A percentile compares a stretch with the other conserved stretches of the same genome.
Evolutionary conservation across 1,140 invertebrate species (phyloP).

Genomic region (Hyphantria cunea): DNA sequence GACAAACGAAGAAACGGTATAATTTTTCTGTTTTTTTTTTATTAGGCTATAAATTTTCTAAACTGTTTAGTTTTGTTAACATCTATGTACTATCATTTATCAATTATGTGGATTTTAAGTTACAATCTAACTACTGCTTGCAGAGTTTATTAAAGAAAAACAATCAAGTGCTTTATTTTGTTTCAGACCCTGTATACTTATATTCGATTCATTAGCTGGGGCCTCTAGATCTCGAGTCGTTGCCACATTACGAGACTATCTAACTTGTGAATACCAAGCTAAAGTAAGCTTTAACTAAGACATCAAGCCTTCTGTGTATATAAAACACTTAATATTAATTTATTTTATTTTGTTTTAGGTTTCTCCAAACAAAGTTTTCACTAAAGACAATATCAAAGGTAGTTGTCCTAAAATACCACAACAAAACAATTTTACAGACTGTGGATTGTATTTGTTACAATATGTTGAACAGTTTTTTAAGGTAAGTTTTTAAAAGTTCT

Average conservation of each 20-base stretch:
- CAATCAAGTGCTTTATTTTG: background rate
- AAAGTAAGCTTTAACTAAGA: constrained; percentile 81
- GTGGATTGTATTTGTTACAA: constrained; percentile 96
- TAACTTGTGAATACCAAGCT: constrained; percentile 93
- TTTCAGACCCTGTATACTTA: constrained; percentile 93
- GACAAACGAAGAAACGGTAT: no score
- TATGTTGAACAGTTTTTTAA: constrained; percentile 98
- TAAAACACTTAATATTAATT: background rate
- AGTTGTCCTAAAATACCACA: constrained; percentile 95
- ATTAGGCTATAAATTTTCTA: no score
- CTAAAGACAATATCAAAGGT: constrained; percentile 91
- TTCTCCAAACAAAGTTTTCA: constrained; percentile 84
- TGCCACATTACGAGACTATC: constrained; percentile 93
- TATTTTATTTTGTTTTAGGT: constrained; percentile 60
- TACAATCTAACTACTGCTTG: no score
- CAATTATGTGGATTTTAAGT: no score
- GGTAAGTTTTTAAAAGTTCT: constrained; percentile 70
- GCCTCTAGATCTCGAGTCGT: constrained; percentile 91
- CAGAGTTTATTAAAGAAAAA: no score
- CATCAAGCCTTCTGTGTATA: background rate
- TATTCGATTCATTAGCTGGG: constrained; percentile 96
- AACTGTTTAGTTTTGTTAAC: no score
- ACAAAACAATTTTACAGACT: constrained; percentile 98
- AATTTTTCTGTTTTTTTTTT: no score
- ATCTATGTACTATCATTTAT: no score